Conservation (phyloP, 2,888 invertebrate species). For the Omphaloscelis lunosa region DNA sequence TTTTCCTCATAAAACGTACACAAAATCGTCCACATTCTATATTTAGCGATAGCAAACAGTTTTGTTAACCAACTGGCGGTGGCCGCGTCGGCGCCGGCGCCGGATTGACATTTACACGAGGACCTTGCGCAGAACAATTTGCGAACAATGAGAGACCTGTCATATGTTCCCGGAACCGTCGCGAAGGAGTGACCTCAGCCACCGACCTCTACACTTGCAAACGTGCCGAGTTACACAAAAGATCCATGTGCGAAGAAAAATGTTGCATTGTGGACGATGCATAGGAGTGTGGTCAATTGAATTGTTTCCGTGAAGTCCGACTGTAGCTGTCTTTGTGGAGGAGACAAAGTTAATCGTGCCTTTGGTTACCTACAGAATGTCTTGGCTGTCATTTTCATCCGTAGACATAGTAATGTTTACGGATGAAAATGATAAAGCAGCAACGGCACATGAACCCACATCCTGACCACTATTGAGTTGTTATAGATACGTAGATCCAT, state of each 20-base stretch:
- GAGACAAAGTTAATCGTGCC: constrained; percentile 4
- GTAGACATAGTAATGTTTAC: not conserved
- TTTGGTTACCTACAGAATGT: not conserved
- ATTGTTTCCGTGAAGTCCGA: constrained; percentile 28
- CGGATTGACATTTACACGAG: constrained; percentile 85
- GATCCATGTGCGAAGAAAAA: constrained; percentile 56
- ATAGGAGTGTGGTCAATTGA: constrained; percentile 45
- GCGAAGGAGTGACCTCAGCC: constrained; percentile 80
- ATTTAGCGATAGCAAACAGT: constrained; percentile 65
- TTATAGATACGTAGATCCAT: not conserved
- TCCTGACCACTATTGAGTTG: constrained; percentile 6
- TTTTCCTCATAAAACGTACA: constrained; percentile 37
- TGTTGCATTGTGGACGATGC: constrained; percentile 51
- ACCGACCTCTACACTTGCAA: constrained; percentile 76
- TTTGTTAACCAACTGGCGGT: constrained; percentile 63
- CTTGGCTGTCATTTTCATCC: not conserved
- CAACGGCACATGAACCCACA: not conserved
- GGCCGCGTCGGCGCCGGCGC: constrained; percentile 81
- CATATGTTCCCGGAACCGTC: constrained; percentile 86
- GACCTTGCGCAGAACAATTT: constrained; percentile 86
- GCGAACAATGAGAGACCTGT: constrained; percentile 85
- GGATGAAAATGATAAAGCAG: not conserved
- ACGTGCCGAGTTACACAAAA: constrained; percentile 66
- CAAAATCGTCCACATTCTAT: constrained; percentile 54
- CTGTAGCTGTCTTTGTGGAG: constrained; percentile 30